These are phyloP conservation scores for Lasioglossum zephyrum DNA, from an alignment of 2,888 invertebrate species.

Conservation along the genomic window DNA sequence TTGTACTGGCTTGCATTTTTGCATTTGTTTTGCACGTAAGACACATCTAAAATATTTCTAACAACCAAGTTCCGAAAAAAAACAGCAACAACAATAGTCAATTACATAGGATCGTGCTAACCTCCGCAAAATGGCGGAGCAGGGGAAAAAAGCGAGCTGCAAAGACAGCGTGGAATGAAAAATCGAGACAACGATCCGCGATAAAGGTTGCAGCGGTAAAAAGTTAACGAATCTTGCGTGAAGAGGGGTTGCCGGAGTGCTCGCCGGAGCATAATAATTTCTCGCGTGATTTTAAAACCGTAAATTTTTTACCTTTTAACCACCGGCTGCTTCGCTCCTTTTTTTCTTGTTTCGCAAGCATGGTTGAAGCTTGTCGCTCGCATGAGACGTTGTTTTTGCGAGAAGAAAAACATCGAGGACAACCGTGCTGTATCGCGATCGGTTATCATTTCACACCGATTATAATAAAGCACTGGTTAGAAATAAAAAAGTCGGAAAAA, in stretches of 20 bases:
- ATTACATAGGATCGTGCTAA: neutral
- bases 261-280: conserved; percentile 81
- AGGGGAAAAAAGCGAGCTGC: neutral
- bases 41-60: neutral
- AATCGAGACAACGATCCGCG: conserved; percentile 36
- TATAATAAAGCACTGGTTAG: conserved; percentile 78
- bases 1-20: neutral
- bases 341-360: neutral
- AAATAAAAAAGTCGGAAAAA: neutral
- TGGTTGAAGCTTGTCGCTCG: neutral
- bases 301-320: conserved; percentile 82
- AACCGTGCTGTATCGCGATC: conserved; percentile 78
- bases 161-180: neutral
- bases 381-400: conserved; percentile 72
- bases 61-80: neutral
- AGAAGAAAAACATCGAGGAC: conserved; percentile 71
- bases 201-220: conserved; percentile 48
- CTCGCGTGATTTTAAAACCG: conserved; percentile 84
- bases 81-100: neutral
- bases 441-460: conserved; percentile 85
- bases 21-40: neutral
- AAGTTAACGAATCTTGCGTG: conserved; percentile 52
- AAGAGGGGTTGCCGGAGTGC: conserved; percentile 14
- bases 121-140: neutral
- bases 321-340: conserved; percentile 59